phyloP scores from a whole-genome alignment of 2,797 vertebrate species.

The Sebastolobus altivelis region DNA sequence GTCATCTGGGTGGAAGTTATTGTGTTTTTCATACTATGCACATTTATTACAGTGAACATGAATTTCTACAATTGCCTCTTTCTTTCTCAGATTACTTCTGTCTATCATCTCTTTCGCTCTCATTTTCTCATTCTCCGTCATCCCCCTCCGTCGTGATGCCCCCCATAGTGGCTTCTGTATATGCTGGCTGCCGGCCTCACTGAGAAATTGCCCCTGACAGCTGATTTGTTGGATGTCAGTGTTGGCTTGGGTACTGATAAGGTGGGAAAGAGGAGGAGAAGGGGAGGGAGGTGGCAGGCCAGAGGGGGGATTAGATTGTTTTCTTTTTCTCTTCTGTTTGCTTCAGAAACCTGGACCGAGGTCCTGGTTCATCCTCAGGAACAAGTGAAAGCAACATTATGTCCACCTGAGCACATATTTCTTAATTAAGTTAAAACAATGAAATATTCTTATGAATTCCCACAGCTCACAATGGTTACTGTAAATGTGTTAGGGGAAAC shows the following conservation, averaged over 20 bases:
- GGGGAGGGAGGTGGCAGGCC: neutral
- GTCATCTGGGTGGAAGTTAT: too few relatives aligned
- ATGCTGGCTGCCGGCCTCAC: slow-evolving; percentile 17
- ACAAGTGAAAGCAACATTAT: neutral
- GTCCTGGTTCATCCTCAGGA: neutral
- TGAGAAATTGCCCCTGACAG: slow-evolving; percentile 78
- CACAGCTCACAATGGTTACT: neutral
- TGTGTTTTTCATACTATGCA: neutral
- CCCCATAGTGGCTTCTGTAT: slow-evolving; percentile 5
- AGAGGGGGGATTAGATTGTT: neutral
- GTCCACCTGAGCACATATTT: neutral
- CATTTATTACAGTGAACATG: neutral
- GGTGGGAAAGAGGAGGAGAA: slow-evolving; percentile 27
- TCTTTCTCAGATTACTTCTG: neutral
- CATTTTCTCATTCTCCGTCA: slow-evolving; percentile 19
- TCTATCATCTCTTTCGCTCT: slow-evolving; percentile 1
- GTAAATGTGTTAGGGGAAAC: neutral
- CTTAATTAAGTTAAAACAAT: neutral
- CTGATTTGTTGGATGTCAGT: slow-evolving; percentile 80
- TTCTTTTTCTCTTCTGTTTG: neutral
- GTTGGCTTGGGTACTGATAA: slow-evolving; percentile 66
- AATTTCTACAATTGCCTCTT: neutral
- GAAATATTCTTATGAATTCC: neutral
- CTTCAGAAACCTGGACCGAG: neutral
- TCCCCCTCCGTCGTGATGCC: neutral